Evolutionary conservation across 2,888 invertebrate species (phyloP), one percentile per base, ranked within the genome.

Genomic region (Ecdyonurus torrentis): DNA sequence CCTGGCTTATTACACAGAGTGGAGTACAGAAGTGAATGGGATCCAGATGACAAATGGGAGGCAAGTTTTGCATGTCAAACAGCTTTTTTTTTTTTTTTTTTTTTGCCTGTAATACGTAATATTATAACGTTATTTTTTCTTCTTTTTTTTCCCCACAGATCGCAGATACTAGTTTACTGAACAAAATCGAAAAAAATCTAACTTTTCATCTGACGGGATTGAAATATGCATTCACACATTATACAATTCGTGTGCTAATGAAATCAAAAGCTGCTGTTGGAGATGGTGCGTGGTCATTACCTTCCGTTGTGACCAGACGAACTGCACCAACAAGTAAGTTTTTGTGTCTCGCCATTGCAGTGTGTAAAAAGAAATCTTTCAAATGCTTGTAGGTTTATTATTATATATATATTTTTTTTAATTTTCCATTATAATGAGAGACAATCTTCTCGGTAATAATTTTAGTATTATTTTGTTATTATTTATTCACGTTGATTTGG

Each of bases 191-290:
- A 2, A 50, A 64, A 61, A 7, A 52, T 3, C 61, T 64, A 23
- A 24, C 62, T 22, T 73, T 70, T 63, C 78, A 79, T 68, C 73
- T 87, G 23, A 77, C 78, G 7, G 76, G 77, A 66, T 74, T 88
- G 58, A 77, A 80, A 63, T 85, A 83, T 74, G 83, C 87, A 0
- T 81, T 86, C 70, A 79, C 81, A 67, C 78, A 81, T 61, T 91
- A 89, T 76, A 85, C 87, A 67, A 80, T 90, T 1, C 78, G 87
- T 67, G 83, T 90, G 61, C 83, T 82, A 64, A 80, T 86, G 64
- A 82, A 81, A 70, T 81, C 85, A 20, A 74, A 74, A 25, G 79
- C 80, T 2, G 76, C 77, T 2, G 70, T 69, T 52, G 80, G 79
- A 25, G 81, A 83, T 64, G 78, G 74, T 10, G 78, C 81, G 73